Evolutionary conservation across 2,888 invertebrate species (phyloP), one percentile per base, ranked within the genome.

Genomic region (Gortyna flavago): DNA sequence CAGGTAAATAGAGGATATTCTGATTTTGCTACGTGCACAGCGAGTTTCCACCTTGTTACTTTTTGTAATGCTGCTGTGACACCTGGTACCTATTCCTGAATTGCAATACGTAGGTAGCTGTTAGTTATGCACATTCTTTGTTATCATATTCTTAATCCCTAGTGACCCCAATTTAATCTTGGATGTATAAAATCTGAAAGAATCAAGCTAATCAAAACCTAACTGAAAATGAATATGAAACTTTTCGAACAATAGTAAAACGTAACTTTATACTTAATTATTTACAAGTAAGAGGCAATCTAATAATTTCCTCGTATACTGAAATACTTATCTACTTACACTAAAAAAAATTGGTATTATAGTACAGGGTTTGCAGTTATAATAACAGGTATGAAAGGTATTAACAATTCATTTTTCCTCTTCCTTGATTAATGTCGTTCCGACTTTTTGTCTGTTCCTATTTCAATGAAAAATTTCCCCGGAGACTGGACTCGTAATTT

Each of bases 391-490:
- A 73, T 67, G 61, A 77, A 79, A 65, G 62, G 68, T 70, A 70
- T 62, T 74, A 72, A 75, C 80, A 87, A 86, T 89, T 88, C 72
- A 83, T 86, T 90, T 90, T 89, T 90, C 88, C 88, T 88, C 89
- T 88, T 87, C 87, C 91, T 89, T 95, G 94, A 95, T 95, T 94
- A 95, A 95, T 94, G 93, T 91, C 90, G 90, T 91, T 88, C 87
- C 86, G 89, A 91, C 90, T 92, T 93, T 94, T 92, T 91, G 89
- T 89, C 89, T 85, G 90, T 88, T 93, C 91, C 91, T 93, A 93
- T 95, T 95, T 93, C 93, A 94, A 94, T 95, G 95, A 95, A 94
- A 95, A 95, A 95, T 95, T 95, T 95, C 95, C 95, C 95, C 81
- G 72, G 95, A 90, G 95, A 89, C 92, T 85, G 79, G 86, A 85